Evolutionary conservation across 2,113 vertebrate species (phyloP).

Genomic region (Sturnira hondurensis): DNA sequence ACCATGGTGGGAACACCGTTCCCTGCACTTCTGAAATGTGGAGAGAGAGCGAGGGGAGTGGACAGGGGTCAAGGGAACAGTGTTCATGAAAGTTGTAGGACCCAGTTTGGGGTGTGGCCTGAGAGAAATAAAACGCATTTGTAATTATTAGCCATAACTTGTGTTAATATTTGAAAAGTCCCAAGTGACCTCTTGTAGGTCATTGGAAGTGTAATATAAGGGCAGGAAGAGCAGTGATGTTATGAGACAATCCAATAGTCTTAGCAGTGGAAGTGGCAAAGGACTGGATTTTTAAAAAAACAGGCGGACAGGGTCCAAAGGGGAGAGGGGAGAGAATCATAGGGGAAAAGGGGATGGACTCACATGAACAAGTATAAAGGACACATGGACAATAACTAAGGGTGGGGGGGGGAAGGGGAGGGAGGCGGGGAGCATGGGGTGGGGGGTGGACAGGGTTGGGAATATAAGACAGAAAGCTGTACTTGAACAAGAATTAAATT

Average conservation of each 20-base stretch:
- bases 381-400: no score
- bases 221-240: background rate
- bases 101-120: background rate
- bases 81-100: background rate
- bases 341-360: no score
- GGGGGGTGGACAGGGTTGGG: no score
- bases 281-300: background rate
- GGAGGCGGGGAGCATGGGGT: no score
- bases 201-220: background rate
- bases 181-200: background rate
- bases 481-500: no score
- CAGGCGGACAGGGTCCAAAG: no score
- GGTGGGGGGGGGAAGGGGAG: no score
- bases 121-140: background rate
- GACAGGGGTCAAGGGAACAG: background rate
- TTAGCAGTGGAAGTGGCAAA: background rate
- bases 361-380: no score
- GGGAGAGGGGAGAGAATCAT: no score
- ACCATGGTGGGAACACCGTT: background rate
- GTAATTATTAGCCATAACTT: background rate
- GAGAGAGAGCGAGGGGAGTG: fast-evolving
- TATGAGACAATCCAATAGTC: background rate
- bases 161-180: background rate
- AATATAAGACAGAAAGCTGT: no score
- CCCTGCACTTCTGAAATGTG: background rate